Conservation (phyloP, 1,140 invertebrate species). For the Drosophila repleta region DNA sequence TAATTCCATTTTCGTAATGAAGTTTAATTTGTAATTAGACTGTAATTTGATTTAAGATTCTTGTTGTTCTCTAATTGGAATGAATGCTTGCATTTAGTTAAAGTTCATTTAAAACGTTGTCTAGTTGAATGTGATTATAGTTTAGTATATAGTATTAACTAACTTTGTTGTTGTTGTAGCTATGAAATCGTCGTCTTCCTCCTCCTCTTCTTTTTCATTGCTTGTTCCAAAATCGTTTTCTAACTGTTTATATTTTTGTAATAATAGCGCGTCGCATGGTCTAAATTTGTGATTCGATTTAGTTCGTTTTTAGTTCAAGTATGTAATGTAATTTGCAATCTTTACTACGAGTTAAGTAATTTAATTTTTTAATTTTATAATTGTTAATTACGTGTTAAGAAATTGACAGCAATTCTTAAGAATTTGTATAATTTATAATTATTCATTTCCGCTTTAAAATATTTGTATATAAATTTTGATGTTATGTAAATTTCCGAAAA, state of each 20-base stretch:
- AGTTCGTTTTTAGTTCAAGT: background rate
- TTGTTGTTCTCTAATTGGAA: background rate
- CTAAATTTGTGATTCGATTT: conserved; percentile 34
- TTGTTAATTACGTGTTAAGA: conserved; percentile 51
- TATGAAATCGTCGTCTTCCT: conserved; percentile 7
- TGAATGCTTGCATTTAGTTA: conserved; percentile 7
- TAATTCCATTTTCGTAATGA: conserved; percentile 36
- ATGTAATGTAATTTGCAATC: background rate
- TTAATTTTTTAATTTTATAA: conserved; percentile 17
- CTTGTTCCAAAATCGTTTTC: background rate
- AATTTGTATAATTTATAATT: conserved; percentile 27
- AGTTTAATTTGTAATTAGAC: conserved; percentile 30
- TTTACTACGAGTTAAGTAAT: conserved; percentile 26
- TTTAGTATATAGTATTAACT: conserved; percentile 23
- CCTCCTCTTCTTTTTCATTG: background rate
- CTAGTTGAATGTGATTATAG: conserved; percentile 24
- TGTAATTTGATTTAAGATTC: conserved; percentile 22
- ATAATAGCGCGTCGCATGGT: conserved; percentile 9
- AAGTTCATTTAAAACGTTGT: conserved; percentile 28
- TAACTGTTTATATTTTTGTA: background rate
- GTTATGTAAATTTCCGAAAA: conserved; percentile 56
- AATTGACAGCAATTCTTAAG: conserved; percentile 61
- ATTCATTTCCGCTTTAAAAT: conserved; percentile 5
- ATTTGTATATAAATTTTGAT: conserved; percentile 33
- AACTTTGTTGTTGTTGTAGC: conserved; percentile 1